Evolutionary conservation across 2,888 invertebrate genomes (phyloP), one percentile per base, ranked within the genome.

Genomic region (Melipona beecheii): DNA sequence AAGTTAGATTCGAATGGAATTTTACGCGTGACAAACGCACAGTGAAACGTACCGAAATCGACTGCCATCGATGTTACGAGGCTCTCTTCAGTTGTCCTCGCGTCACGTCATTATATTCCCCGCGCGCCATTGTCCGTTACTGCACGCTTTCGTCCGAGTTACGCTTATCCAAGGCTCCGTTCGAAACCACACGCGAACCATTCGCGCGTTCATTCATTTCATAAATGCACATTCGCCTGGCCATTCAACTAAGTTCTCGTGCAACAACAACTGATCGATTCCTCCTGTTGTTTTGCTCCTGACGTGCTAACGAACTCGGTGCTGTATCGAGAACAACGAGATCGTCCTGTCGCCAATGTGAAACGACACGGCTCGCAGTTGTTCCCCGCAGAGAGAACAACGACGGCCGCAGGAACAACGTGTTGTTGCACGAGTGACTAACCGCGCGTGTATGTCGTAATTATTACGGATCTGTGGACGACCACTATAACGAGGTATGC

Each of bases 401-500:
- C 13, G 43, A 56, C 31, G 78, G 62, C 54, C 75, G 52, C 74
- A 78, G 75, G 72, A 74, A 84, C 84, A 81, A 69, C 76, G 68
- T 54, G 68, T 31, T 27, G 27, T 60, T 17, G 24, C 60, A n/a
- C n/a, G 56, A 58, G n/a, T 76, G 77, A 84, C 84, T 52, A 69
- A 60, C 43, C 75, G 65, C 54, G 68, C 50, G 64, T 5, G 27
- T 9, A 70, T 50, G 82, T 76, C 79, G 86, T 87, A 89, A 89
- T 89, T 89, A 90, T 89, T 88, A 85, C 82, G 75, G 64, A 70
- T 74, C 76, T 75, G 81, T 77, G 88, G 84, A 89, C 78, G 86
- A 72, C 76, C 82, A 65, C 65, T 72, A 78, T 86, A 89, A 89
- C 85, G 85, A 90, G 84, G 71, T 79, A 86, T 89, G 89, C 77